Evolutionary conservation across 1,140 invertebrate species (phyloP).

Genomic region (Sesamia nonagrioides): DNA sequence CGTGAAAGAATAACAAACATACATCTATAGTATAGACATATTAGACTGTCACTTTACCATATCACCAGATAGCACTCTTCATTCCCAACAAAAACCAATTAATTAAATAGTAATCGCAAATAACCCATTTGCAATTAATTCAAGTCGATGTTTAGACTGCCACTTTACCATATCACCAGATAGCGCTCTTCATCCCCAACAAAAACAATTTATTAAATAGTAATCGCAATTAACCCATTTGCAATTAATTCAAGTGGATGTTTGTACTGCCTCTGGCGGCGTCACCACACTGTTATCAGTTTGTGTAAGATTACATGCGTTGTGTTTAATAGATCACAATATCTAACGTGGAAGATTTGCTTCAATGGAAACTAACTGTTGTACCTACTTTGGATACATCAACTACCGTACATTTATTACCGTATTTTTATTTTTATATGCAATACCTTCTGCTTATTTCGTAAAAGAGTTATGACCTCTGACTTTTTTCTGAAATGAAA

Average conservation of each 20-base stretch:
- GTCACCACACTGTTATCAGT: constrained; percentile 19
- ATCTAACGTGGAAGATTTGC: constrained; percentile 16
- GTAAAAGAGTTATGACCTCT: too few species aligned
- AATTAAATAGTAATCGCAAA: constrained; percentile 6
- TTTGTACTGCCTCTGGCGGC: constrained; percentile 2
- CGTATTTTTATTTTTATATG: too few species aligned
- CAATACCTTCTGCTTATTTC: too few species aligned
- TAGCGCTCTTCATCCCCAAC: not conserved
- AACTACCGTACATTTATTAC: too few species aligned
- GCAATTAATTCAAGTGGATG: not conserved
- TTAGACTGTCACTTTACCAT: too few species aligned
- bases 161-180: too few species aligned
- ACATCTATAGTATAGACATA: too few species aligned
- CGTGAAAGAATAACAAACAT: too few species aligned
- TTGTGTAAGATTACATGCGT: not conserved
- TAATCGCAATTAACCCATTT: constrained; percentile 23
- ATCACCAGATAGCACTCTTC: not conserved
- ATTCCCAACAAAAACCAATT: constrained; percentile 24
- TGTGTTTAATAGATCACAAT: not conserved
- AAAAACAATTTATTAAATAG: constrained; percentile 18
- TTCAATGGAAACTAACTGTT: not conserved
- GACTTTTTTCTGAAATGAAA: too few species aligned
- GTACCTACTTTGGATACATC: too few species aligned
- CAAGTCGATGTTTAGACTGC: not conserved
- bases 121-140: constrained; percentile 26